Conservation (phyloP, 2,888 invertebrate species). For the Drepanosiphum platanoidis region DNA sequence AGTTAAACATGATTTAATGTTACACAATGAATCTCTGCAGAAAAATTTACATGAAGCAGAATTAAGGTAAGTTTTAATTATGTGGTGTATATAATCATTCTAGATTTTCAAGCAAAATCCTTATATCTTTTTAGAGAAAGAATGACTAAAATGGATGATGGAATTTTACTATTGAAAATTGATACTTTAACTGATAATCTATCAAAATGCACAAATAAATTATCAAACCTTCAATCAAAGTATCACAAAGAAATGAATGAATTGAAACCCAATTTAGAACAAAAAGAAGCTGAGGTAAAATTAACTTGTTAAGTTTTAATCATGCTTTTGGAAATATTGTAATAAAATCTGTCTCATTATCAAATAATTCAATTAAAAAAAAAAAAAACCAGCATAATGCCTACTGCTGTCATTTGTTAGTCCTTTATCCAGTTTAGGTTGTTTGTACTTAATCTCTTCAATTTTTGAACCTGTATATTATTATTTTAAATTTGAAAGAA, state of each 20-base stretch:
- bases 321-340: neutral
- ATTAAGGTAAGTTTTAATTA: conserved; percentile 12
- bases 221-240: conserved; percentile 37
- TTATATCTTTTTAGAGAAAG: conserved; percentile 36
- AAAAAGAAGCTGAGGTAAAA: conserved; percentile 52
- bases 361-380: too few species aligned
- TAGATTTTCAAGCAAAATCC: too few species aligned
- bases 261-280: conserved; percentile 52
- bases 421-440: too few species aligned
- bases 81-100: too few species aligned
- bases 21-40: conserved; percentile 45
- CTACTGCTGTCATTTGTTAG: too few species aligned
- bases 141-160: conserved; percentile 49
- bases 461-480: too few species aligned
- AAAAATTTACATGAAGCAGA: conserved; percentile 50
- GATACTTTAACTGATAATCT: conserved; percentile 36
- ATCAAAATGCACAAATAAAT: conserved; percentile 22
- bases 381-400: too few species aligned
- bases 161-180: conserved; percentile 45
- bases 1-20: conserved; percentile 48
- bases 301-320: neutral
- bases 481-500: too few species aligned
- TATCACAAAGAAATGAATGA: conserved; percentile 51
- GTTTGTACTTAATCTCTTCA: too few species aligned
- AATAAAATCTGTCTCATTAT: too few species aligned